Evolutionary conservation across 2,113 vertebrate species (phyloP).

Genomic region (Colossoma macropomum): DNA sequence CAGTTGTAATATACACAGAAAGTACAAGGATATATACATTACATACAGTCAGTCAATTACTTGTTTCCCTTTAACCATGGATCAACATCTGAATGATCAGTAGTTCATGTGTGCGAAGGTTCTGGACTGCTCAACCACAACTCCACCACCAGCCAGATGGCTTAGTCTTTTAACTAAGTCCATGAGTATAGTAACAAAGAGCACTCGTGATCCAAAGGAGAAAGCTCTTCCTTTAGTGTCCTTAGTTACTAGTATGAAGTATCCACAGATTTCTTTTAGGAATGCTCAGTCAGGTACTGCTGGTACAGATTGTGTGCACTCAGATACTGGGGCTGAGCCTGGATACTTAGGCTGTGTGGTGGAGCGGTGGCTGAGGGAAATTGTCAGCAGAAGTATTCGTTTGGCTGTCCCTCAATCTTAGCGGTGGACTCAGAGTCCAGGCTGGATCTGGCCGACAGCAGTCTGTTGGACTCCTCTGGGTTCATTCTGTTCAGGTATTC

Average conservation of each 20-base stretch:
- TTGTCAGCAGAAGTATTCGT: conserved; percentile 94
- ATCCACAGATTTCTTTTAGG: conserved; percentile 24
- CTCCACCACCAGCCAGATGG: conserved; percentile 41
- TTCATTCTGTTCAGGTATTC: conserved; percentile 85
- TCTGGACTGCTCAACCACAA: conserved; percentile 53
- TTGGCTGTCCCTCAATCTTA: conserved; percentile 82
- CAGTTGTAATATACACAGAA: conserved; percentile 2
- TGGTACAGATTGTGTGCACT: conserved; percentile 51
- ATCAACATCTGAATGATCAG: background rate
- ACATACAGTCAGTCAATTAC: background rate
- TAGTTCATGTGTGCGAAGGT: conserved; percentile 22
- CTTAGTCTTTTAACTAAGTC: conserved; percentile 41
- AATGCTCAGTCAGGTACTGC: conserved; percentile 43
- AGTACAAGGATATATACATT: background rate
- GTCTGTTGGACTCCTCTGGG: conserved; percentile 88
- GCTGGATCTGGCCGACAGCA: conserved; percentile 89
- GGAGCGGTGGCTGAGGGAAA: conserved; percentile 74
- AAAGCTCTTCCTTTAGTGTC: background rate
- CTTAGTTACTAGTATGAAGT: conserved; percentile 27
- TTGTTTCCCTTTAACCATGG: conserved; percentile 31
- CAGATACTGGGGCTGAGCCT: conserved; percentile 46
- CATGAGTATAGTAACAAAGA: conserved; percentile 24
- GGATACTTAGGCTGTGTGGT: conserved; percentile 61
- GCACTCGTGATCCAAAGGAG: background rate
- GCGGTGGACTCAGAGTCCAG: conserved; percentile 88